Evolutionary conservation across 2,888 invertebrate genomes (phyloP), one percentile per base, ranked within the genome.

Genomic region (Cryptophagus acutangulus): DNA sequence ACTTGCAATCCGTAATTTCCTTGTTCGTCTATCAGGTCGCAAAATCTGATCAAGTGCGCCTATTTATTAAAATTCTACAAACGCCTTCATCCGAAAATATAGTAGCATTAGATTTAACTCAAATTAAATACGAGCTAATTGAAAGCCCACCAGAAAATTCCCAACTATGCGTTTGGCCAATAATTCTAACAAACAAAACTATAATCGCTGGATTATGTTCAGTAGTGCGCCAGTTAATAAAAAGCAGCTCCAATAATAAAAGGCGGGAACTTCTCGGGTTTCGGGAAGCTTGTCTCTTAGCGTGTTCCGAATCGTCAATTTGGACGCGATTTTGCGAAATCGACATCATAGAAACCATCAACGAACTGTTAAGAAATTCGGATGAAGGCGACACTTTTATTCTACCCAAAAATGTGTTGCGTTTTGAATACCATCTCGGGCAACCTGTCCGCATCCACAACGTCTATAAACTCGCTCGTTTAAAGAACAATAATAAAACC

Each of bases 261-360:
- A 46, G 58, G 0, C 61, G 65, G 30, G 71, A 73, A 35, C 66
- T 90, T 28, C 71, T 91, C 9, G 90, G 91, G 1, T 92, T 90
- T 59, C 81, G 88, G 44, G 79, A 78, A 45, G 79, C 84, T 37
- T 90, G 90, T 59, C 71, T 92, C 9, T 75, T 86, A 56, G 84
- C 90, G 1, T 88, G 89, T 37, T 83, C 88, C 16, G 91, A 91
- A 70, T 77, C 79, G 5, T 90, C 91, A 5, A 74, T 87, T 25
- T 93, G 92, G 93, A 94, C 93, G 0, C 85, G 84, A 58, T 91
- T 91, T 64, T 94, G 94, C 73, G 94, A 94, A 73, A 75, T 87
- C 2, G 87, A 91, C 61, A 71, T 91, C 29, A 75, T 86, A 8
- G 65, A 71, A 37, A 76, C 81, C 1, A 69, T 83, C 0, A 74